These are phyloP conservation scores for Psittacula derbiana DNA, from an alignment of 2,797 vertebrate genomes.

Conservation along the genomic window DNA sequence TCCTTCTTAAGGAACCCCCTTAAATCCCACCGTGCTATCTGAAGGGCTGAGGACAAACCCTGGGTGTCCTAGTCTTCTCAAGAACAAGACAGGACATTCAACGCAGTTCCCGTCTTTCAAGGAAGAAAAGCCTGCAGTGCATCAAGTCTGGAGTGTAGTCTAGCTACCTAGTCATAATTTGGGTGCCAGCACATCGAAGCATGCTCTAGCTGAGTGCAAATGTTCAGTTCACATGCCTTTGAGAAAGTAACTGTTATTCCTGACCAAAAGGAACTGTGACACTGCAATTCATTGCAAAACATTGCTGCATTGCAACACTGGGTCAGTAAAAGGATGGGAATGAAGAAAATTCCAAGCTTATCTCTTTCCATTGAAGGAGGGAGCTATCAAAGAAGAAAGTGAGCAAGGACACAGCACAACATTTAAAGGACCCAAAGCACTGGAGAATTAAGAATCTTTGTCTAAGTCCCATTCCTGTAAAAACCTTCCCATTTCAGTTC, in stretches of 20 bases:
- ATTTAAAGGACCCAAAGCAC: background rate
- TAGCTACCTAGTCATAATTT: background rate
- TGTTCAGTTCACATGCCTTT: background rate
- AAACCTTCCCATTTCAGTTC: background rate
- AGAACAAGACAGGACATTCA: background rate
- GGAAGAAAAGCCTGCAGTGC: background rate
- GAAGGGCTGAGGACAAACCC: background rate
- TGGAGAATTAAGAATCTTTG: background rate
- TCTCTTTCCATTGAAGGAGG: background rate
- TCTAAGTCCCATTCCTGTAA: background rate
- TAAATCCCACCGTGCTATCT: background rate
- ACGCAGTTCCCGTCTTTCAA: background rate
- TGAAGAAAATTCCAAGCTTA: background rate
- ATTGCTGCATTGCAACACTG: background rate
- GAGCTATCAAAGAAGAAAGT: background rate
- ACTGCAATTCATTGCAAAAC: background rate
- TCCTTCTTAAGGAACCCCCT: background rate
- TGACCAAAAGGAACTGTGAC: background rate
- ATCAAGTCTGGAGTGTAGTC: background rate
- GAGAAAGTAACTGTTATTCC: background rate
- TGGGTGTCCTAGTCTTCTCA: background rate
- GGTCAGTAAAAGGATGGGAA: background rate
- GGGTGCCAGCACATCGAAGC: background rate
- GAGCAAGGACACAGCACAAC: background rate
- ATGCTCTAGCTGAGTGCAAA: background rate